Evolutionary conservation across 2,113 vertebrate genomes (phyloP).

Genomic region (Miniopterus natalensis): DNA sequence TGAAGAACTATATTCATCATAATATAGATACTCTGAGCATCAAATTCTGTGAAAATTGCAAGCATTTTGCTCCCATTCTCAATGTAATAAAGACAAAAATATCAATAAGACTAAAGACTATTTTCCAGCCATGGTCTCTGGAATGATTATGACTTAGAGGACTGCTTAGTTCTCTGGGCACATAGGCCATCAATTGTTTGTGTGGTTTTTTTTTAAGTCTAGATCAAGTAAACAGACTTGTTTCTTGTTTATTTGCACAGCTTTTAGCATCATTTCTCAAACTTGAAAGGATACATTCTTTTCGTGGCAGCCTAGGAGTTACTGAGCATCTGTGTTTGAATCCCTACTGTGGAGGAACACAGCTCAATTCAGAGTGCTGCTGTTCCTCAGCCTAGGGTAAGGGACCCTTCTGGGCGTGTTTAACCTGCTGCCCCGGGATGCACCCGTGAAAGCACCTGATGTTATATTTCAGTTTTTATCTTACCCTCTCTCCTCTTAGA

Average conservation of each 20-base stretch:
- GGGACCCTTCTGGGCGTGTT: not conserved
- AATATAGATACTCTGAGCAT: constrained; percentile 38
- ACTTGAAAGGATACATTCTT: not conserved
- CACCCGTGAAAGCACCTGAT: not conserved
- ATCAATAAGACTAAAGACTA: constrained; percentile 58
- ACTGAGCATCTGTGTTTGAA: not conserved
- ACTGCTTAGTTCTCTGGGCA: constrained; percentile 42
- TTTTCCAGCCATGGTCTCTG: constrained; percentile 30
- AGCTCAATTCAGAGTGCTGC: not conserved
- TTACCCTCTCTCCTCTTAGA: not conserved
- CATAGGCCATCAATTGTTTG: not conserved
- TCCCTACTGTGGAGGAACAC: not conserved
- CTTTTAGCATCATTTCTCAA: constrained; percentile 31
- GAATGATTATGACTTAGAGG: constrained; percentile 59
- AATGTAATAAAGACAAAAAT: constrained; percentile 72
- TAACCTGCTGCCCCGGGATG: not conserved
- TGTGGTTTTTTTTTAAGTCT: constrained; percentile 52
- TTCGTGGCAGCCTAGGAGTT: not conserved
- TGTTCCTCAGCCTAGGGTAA: not conserved
- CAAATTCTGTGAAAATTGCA: constrained; percentile 57
- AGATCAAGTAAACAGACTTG: not conserved
- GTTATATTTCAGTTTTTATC: not conserved
- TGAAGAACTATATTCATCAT: constrained; percentile 56
- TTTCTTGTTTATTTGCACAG: constrained; percentile 39
- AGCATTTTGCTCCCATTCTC: constrained; percentile 57